These are phyloP conservation scores for Copsychus sechellarum DNA, from an alignment of 2,113 vertebrate species.

Conservation along the genomic window DNA sequence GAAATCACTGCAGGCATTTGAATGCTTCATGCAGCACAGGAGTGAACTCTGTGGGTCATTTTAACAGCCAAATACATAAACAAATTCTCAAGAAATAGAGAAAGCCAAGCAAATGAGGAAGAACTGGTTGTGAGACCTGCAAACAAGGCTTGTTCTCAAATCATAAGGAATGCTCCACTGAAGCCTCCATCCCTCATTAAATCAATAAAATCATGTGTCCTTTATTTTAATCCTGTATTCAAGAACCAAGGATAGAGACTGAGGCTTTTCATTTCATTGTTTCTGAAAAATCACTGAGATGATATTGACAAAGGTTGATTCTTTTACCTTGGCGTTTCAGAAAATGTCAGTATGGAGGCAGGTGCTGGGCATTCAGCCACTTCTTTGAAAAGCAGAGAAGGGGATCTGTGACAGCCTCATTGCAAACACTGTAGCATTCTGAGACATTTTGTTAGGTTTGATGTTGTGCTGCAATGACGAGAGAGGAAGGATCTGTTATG, in stretches of 20 bases:
- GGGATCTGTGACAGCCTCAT: conserved; percentile 63
- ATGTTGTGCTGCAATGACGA: conserved; percentile 73
- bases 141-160: conserved; percentile 8
- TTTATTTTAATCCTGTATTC: conserved; percentile 75
- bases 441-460: conserved; percentile 79
- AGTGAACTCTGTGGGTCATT: conserved; percentile 56
- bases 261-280: conserved; percentile 72
- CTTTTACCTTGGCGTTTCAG: conserved; percentile 75
- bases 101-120: conserved; percentile 19
- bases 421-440: conserved; percentile 72
- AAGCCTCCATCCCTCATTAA: conserved; percentile 69
- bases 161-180: conserved; percentile 20
- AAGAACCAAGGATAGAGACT: conserved; percentile 49
- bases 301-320: conserved; percentile 74
- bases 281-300: conserved; percentile 69
- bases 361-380: conserved; percentile 71
- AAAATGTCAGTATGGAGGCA: conserved; percentile 77
- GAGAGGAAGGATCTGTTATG: conserved; percentile 76
- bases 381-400: conserved; percentile 58
- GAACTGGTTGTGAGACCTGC: conserved; percentile 31
- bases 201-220: conserved; percentile 77
- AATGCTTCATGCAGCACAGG: conserved; percentile 48
- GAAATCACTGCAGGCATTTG: conserved; percentile 63
- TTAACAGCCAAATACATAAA: conserved; percentile 36
- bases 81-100: not conserved